Conservation (phyloP, 2,113 vertebrate genomes). For the Chrysochloris asiatica region DNA sequence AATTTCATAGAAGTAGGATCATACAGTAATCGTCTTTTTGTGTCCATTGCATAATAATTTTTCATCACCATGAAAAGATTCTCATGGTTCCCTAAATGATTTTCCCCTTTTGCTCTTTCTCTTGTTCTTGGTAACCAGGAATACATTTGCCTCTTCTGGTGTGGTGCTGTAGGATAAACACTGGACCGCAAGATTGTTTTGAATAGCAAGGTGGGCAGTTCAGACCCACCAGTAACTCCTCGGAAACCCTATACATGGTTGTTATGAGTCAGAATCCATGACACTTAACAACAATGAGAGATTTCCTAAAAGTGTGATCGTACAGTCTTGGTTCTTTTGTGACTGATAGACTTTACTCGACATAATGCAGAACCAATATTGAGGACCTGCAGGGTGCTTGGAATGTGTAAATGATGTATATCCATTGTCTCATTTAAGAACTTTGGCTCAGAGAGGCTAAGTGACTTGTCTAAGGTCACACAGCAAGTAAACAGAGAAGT, state of each 20-base stretch:
- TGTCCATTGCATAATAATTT: too few relatives aligned
- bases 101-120: not conserved
- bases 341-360: not conserved
- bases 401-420: not conserved
- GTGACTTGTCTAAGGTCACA: constrained; percentile 18
- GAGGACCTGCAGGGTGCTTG: not conserved
- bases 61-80: not conserved
- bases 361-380: not conserved
- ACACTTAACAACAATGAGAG: too few relatives aligned
- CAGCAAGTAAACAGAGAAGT: not conserved
- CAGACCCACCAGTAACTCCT: too few relatives aligned
- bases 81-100: not conserved
- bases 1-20: too few relatives aligned
- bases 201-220: too few relatives aligned
- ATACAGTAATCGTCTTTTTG: too few relatives aligned
- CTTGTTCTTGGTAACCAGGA: not conserved
- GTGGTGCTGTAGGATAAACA: too few relatives aligned
- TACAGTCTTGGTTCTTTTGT: not conserved
- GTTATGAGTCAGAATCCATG: too few relatives aligned
- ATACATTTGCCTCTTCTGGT: not conserved
- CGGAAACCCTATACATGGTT: too few relatives aligned
- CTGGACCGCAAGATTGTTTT: too few relatives aligned
- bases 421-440: not conserved
- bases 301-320: not conserved
- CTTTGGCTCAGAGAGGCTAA: not conserved